Evolutionary conservation across 30 jellyfish, hydroid and myxozoan genomes (phyloP).

Genomic region (Cassiopea andromeda): DNA sequence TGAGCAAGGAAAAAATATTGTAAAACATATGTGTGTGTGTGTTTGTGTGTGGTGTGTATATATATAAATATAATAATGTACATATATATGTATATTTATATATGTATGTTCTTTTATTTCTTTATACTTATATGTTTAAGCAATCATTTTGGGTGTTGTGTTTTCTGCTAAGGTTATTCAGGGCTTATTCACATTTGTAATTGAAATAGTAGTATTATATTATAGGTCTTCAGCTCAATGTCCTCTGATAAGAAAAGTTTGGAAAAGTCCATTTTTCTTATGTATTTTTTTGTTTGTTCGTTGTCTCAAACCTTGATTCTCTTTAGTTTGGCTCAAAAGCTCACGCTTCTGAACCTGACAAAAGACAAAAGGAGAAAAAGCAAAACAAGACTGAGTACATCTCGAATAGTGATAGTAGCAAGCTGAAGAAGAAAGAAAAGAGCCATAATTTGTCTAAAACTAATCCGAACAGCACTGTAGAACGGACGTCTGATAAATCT

Average conservation of each 20-base stretch:
- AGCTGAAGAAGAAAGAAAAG: constrained; percentile 40
- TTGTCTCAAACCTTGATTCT: background rate
- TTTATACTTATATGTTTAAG: too few relatives aligned
- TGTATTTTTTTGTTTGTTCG: background rate
- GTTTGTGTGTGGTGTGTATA: too few relatives aligned
- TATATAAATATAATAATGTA: too few relatives aligned
- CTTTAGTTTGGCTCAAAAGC: constrained; percentile 28
- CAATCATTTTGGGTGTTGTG: too few relatives aligned
- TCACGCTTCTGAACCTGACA: constrained; percentile 31
- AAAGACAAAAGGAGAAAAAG: constrained; percentile 46
- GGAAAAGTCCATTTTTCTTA: too few relatives aligned
- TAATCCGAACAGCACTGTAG: background rate
- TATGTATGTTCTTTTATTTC: background rate
- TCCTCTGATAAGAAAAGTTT: too few relatives aligned
- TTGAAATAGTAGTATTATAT: too few relatives aligned
- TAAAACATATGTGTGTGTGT: too few relatives aligned
- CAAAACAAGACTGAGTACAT: constrained; percentile 41
- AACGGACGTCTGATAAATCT: background rate
- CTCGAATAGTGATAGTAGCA: constrained; percentile 42
- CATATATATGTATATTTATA: background rate
- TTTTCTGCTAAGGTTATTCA: too few relatives aligned
- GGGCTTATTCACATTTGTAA: too few relatives aligned
- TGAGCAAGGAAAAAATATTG: too few relatives aligned
- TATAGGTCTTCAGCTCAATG: too few relatives aligned
- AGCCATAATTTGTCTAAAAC: background rate